Evolutionary conservation across 2,888 invertebrate species (phyloP), one percentile per base, ranked within the genome.

Genomic region (Drosophila silvestris): DNA sequence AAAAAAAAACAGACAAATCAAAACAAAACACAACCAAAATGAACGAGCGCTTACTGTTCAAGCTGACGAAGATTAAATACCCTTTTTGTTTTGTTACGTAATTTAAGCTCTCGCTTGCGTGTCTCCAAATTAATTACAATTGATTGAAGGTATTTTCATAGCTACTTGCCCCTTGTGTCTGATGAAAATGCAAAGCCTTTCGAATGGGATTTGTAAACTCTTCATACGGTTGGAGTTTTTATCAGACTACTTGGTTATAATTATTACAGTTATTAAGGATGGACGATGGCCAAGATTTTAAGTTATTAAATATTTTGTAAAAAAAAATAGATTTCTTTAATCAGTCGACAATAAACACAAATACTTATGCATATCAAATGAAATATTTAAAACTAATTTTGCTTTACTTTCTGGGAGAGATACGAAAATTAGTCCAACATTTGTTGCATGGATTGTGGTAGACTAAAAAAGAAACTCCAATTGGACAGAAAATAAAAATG

Each of bases 11-110:
- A 28, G 28, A 30, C 52, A 5, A 71, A 47, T 72, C 32, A 62
- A 14, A 35, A 70, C 63, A 56, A 52, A 70, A 39, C 19, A 62
- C 19, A 22, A 22, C 16, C 26, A 16, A 74, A 54, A 54, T 69
- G 44, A 26, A 62, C 44, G 44, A 57, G 26, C 39, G 32, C n/a
- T 39, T 32, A 41, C 30, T 41, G 58, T 50, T 53, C 6, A 19
- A 54, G 16, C n/a, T n/a, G 28, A 50, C 51, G 50, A 32, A 35
- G 35, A 32, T 58, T 59, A 14, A 58, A 65, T 50, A 65, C 64
- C 35, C 64, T 65, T 51, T 30, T 41, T 28, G 39, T 26, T 56
- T 54, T 37, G 28, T 57, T 57, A 39, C 3, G 37, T 56, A 37
- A 56, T 26, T 56, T 3, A 5, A 39, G 19, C 26, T 7, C 28